A percentile compares a stretch with the other conserved stretches of the same genome.
phyloP scores from a whole-genome alignment of 92 coral and sea anemone genomes.

The Isaurus tuberculatus region DNA sequence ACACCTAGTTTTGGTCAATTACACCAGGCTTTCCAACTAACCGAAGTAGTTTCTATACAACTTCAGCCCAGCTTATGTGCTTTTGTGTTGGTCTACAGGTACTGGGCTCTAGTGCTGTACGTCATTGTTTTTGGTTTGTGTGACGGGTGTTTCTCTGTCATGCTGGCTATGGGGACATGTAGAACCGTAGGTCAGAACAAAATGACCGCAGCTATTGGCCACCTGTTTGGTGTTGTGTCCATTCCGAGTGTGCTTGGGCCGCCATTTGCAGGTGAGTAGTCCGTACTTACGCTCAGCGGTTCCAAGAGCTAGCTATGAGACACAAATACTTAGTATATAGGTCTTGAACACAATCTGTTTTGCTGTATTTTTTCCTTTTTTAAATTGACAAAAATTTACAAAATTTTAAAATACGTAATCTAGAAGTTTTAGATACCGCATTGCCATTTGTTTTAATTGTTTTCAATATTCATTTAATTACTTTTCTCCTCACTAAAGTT shows the following conservation, averaged over 20 bases:
- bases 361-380: too few relatives aligned
- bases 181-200: constrained; percentile 73
- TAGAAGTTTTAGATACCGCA: too few relatives aligned
- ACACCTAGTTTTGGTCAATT: too few relatives aligned
- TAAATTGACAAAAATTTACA: too few relatives aligned
- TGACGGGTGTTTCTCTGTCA: constrained; percentile 81
- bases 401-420: too few relatives aligned
- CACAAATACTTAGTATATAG: too few relatives aligned
- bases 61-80: neutral
- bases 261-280: constrained; percentile 75
- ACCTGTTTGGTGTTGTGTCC: constrained; percentile 72
- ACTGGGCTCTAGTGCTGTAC: constrained; percentile 65
- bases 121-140: constrained; percentile 79
- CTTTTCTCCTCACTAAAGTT: too few relatives aligned
- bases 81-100: constrained; percentile 16
- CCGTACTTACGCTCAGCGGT: neutral
- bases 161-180: constrained; percentile 83
- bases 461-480: too few relatives aligned
- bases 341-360: too few relatives aligned
- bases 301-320: neutral
- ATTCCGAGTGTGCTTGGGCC: constrained; percentile 72
- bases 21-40: neutral
- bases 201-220: constrained; percentile 82
- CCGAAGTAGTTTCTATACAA: too few relatives aligned
- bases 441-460: too few relatives aligned